phyloP scores from a whole-genome alignment of 2,888 invertebrate genomes.

The Lordiphosa andalusiaca region DNA sequence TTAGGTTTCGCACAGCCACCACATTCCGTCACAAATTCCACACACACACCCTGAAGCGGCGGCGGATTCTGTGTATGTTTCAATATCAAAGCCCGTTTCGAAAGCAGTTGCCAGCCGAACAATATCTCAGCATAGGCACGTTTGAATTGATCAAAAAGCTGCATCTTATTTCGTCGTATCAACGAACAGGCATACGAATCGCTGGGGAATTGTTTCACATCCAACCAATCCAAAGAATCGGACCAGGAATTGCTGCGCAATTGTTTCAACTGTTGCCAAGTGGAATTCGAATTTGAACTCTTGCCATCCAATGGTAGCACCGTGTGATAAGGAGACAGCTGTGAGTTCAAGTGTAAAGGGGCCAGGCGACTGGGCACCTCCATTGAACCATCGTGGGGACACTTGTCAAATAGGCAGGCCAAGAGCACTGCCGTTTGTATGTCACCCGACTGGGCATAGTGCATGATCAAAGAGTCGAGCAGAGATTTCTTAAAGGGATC shows the following conservation, averaged over 20 bases:
- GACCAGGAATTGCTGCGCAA: conserved; percentile 93
- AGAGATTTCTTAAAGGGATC: conserved; percentile 94
- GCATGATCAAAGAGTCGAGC: conserved; percentile 90
- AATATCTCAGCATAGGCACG: conserved; percentile 93
- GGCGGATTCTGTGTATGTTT: conserved; percentile 83
- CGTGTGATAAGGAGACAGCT: conserved; percentile 88
- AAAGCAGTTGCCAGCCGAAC: conserved; percentile 90
- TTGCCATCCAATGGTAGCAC: conserved; percentile 90
- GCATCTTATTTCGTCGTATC: conserved; percentile 77
- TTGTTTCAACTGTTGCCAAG: conserved; percentile 83
- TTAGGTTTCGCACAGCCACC: conserved; percentile 85
- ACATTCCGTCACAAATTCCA: conserved; percentile 88
- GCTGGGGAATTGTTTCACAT: conserved; percentile 52
- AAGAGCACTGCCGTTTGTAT: conserved; percentile 97
- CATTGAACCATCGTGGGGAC: conserved; percentile 79
- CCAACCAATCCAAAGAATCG: conserved; percentile 86
- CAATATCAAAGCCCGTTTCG: conserved; percentile 88
- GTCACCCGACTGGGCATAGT: conserved; percentile 90
- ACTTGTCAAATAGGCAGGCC: conserved; percentile 91
- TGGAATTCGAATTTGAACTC: conserved; percentile 84
- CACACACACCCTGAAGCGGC: conserved; percentile 85
- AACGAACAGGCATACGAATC: conserved; percentile 74
- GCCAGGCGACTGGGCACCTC: conserved; percentile 45
- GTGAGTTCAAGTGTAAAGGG: conserved; percentile 78
- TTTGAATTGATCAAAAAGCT: conserved; percentile 90